Evolutionary conservation across 2,113 vertebrate genomes (phyloP), one percentile per base, ranked within the genome.

Genomic region (Mastomys coucha): DNA sequence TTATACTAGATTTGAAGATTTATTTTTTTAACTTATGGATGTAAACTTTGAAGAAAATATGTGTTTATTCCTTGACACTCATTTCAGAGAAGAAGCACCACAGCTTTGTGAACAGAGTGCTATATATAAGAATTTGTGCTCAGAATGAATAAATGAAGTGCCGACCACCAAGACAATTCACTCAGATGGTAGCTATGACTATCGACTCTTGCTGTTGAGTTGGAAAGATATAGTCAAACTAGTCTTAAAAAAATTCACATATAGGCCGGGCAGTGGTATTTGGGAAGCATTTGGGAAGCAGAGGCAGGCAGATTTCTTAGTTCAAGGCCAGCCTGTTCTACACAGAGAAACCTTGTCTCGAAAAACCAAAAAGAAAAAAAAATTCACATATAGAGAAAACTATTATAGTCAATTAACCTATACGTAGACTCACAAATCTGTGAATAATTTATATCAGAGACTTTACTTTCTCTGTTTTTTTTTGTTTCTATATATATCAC

Each of bases 31-130:
- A 60, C 5, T 33, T 20, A 76, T 39, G 1, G n/a, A n/a, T 22
- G 45, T 45, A 65, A 26, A 65, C 8, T 65, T 65, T 3, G 9
- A 65, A 65, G 63, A 14, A 94, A 84, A 76, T 33, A 65, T 69
- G 42, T 5, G 56, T 65, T 63, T 31, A 42, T 31, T 19, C 13
- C 3, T 45, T 69, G 36, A 36, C 31, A 12, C 9, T 39, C 39
- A 17, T 73, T 24, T 58, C 60, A n/a, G 20, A 49, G 7, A 91
- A 3, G 7, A 39, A 45, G 22, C 16, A 11, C 0, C 73, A 6
- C 36, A 33, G 51, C 1, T 12, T 2, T 31, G 6, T 0, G 0
- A 63, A n/a, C 7, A 51, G 1, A 31, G 7, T 77, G 49, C 9
- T 70, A 13, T 20, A 8, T 45, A 69, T 69, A n/a, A 9, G 28